Evolutionary conservation across 2,797 vertebrate species (phyloP).

Genomic region (Rallus crepitans): DNA sequence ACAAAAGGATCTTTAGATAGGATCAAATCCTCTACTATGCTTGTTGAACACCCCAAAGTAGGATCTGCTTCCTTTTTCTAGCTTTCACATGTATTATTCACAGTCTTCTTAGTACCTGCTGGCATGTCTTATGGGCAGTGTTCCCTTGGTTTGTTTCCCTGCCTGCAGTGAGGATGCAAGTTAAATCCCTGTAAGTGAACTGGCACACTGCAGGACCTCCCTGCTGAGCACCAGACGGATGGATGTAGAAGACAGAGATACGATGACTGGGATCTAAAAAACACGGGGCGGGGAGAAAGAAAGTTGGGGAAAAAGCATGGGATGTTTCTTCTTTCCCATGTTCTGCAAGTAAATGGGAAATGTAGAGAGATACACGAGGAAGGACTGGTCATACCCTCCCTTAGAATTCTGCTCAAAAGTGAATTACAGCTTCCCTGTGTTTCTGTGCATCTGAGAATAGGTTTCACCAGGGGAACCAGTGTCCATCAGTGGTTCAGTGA

Average conservation of each 20-base stretch:
- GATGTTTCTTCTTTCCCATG: neutral
- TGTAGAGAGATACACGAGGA: neutral
- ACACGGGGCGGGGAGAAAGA: neutral
- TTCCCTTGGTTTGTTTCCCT: neutral
- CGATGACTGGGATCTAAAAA: neutral
- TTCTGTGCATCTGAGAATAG: neutral
- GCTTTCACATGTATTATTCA: neutral
- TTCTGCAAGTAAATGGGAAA: neutral
- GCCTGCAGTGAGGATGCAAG: neutral
- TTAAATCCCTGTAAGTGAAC: neutral
- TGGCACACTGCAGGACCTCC: neutral
- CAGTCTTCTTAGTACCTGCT: neutral
- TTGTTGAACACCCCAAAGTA: neutral
- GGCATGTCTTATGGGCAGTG: neutral
- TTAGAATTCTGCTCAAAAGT: neutral
- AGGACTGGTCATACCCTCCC: neutral
- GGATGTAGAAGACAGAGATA: neutral
- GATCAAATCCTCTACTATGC: neutral
- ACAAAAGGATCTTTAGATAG: neutral
- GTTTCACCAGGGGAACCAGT: neutral
- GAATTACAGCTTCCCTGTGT: neutral
- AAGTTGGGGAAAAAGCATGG: neutral
- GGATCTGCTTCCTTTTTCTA: neutral
- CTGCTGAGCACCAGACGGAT: accelerated
- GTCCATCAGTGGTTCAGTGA: neutral